Evolutionary conservation across 2,113 vertebrate genomes (phyloP).

Genomic region (Montifringilla adamsi): DNA sequence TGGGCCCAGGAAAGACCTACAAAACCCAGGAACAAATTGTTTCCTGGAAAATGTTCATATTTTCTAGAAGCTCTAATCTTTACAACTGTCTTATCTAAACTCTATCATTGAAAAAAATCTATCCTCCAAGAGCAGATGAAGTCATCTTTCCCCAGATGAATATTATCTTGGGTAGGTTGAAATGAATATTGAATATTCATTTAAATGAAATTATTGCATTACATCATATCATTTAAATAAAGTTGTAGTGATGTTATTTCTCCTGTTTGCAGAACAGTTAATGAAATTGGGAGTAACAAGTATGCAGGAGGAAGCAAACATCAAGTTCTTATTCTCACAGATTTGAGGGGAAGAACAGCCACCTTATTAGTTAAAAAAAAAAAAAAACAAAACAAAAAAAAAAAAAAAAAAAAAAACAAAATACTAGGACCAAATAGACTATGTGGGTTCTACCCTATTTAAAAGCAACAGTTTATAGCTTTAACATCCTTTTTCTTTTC

Average conservation of each 20-base stretch:
- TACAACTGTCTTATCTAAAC: neutral
- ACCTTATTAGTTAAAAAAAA: neutral
- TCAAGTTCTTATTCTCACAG: neutral
- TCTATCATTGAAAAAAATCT: neutral
- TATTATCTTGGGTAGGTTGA: neutral
- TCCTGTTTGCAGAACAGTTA: neutral
- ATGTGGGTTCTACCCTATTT: neutral
- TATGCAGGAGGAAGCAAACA: neutral
- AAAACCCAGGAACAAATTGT: neutral
- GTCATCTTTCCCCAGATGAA: neutral
- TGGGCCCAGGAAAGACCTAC: neutral
- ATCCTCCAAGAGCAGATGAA: neutral
- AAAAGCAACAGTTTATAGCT: constrained; percentile 10
- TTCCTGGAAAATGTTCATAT: neutral
- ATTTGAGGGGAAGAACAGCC: neutral
- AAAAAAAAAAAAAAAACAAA: neutral
- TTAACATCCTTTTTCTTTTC: neutral
- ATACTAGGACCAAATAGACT: neutral
- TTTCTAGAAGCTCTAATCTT: neutral
- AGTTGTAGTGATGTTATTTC: neutral
- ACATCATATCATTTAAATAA: neutral
- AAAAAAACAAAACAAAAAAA: neutral
- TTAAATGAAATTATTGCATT: neutral
- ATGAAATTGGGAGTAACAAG: constrained; percentile 15
- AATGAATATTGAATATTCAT: neutral